Evolutionary conservation across 2,797 vertebrate genomes (phyloP), one percentile per base, ranked within the genome.

Genomic region (Oryzias dopingdopingensis): DNA sequence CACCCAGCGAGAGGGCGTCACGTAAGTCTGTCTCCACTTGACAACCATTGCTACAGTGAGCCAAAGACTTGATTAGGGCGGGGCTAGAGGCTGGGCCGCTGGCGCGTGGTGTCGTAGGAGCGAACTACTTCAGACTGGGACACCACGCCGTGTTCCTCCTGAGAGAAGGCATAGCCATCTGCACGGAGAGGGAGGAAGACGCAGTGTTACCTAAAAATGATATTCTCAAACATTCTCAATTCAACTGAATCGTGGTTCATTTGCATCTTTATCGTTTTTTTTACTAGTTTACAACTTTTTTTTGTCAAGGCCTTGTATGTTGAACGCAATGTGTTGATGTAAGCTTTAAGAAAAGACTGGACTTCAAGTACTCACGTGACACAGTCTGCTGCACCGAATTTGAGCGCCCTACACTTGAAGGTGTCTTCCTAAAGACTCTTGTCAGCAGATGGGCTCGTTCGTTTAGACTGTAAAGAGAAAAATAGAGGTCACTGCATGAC

Each of bases 101-200:
- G 93, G 80, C 92, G 95, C 74, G 96, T 98, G 72, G 96, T 99
- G 86, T 99, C 96, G 0, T 99, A 99, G 75, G 96, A 94, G 59
- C 97, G 96, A 47, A 98, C 95, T 4, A 99, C 93, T 91, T 98
- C 91, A 1, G 95, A 96, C 83, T 99, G 97, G 70, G 95, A 95
- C 72, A 99, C 96, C 70, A 95, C 96, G 5, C 97, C 97, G 0
- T 99, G 94, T 82, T 99, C 97, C 89, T 99, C 97, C 89, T 99
- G 97, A 77, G 97, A 99, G 92, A 99, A 99, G 5, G 97, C 97
- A 24, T 96, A 99, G 42, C 97, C 97, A 78, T 99, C 97, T 98
- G 90, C 7, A 87, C 86, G 59, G 75, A 26, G 26, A 85, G 62
- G 81, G 29, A 72, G 17, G 61, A 53, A 17, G 26, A 44, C 14